A percentile compares a stretch with the other conserved stretches of the same genome.
These are phyloP conservation scores for Microchrysa polita DNA, from an alignment of 2,888 invertebrate species.

Conservation along the genomic window DNA sequence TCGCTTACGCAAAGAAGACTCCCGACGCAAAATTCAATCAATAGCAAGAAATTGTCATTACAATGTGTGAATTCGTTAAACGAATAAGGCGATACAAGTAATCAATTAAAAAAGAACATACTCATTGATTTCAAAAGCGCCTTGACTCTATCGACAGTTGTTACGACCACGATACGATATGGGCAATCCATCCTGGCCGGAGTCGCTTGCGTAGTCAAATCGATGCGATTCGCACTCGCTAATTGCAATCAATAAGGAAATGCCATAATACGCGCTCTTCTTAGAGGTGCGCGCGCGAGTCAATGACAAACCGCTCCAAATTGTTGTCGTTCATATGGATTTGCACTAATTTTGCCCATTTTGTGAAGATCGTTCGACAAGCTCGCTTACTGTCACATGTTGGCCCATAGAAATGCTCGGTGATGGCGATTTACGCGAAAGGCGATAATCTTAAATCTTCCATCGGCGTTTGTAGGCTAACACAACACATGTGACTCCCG, in stretches of 20 bases:
- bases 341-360: conserved; percentile 38
- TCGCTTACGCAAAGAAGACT: not conserved
- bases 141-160: not conserved
- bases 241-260: conserved; percentile 44
- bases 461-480: not conserved
- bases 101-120: conserved; percentile 44
- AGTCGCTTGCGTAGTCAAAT: not conserved
- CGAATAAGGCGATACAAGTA: conserved; percentile 43
- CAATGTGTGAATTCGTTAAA: conserved; percentile 42
- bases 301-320: conserved; percentile 42
- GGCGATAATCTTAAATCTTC: conserved; percentile 41
- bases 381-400: conserved; percentile 31
- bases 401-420: conserved; percentile 23
- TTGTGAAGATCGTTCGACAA: conserved; percentile 1
- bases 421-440: conserved; percentile 25
- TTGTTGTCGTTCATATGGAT: conserved; percentile 22
- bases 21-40: conserved; percentile 33
- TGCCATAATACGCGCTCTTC: conserved; percentile 6
- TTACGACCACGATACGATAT: conserved; percentile 1
- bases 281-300: conserved; percentile 24
- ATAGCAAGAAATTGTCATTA: conserved; percentile 41
- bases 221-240: conserved; percentile 29
- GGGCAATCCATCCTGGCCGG: not conserved
- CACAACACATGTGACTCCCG: no score
- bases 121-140: not conserved